Evolutionary conservation across 2,797 vertebrate genomes (phyloP).

Genomic region (Potorous gilbertii): DNA sequence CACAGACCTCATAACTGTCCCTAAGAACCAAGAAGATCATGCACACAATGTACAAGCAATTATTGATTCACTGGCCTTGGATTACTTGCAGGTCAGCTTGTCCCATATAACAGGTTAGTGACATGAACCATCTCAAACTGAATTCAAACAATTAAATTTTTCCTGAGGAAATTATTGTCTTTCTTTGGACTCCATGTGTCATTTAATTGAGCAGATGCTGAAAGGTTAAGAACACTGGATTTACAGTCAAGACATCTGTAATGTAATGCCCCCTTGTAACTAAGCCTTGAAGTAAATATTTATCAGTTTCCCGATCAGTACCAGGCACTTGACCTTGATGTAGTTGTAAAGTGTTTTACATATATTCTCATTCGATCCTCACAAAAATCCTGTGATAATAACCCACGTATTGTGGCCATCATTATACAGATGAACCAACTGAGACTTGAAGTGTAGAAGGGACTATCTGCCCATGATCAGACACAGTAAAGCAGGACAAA

Average conservation of each 20-base stretch:
- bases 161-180: conserved; percentile 14
- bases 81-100: conserved; percentile 98
- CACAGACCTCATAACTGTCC: conserved; percentile 90
- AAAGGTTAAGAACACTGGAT: neutral
- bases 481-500: neutral
- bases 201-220: conserved; percentile 31
- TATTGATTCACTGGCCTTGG: conserved; percentile 96
- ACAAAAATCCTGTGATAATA: neutral
- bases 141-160: conserved; percentile 35
- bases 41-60: conserved; percentile 95
- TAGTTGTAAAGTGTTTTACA: neutral
- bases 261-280: neutral
- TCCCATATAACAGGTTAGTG: conserved; percentile 96
- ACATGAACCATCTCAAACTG: conserved; percentile 2
- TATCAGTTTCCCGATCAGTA: neutral
- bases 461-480: neutral
- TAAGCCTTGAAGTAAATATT: neutral
- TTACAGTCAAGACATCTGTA: neutral
- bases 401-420: neutral
- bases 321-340: neutral
- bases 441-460: neutral
- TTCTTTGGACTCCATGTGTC: neutral
- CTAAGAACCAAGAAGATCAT: conserved; percentile 92
- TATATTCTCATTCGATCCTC: neutral
- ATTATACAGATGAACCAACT: neutral